A percentile compares a stretch with the other conserved stretches of the same genome.
phyloP scores from a whole-genome alignment of 2,113 vertebrate genomes.

The Mastomys coucha region DNA sequence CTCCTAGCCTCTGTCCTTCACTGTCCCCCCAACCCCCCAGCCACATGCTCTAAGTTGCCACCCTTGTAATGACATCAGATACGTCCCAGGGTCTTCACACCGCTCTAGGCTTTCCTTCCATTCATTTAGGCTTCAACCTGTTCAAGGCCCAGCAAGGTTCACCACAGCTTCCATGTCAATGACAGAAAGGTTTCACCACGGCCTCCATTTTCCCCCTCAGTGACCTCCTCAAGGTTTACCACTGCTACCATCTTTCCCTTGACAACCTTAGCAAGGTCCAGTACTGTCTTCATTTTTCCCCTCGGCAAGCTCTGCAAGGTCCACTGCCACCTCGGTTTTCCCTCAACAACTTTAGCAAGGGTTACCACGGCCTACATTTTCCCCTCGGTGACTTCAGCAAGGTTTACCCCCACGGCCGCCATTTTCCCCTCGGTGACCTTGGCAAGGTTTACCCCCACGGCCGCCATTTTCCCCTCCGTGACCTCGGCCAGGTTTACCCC shows the following conservation, averaged over 20 bases:
- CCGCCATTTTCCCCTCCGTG: no score
- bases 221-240: rapidly evolving
- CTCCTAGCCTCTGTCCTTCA: background rate
- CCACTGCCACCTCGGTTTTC: no score
- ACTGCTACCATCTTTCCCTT: background rate
- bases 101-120: background rate
- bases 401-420: no score
- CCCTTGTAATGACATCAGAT: background rate
- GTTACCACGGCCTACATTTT: background rate
- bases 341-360: no score
- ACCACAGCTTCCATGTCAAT: no score
- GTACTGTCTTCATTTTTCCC: no score
- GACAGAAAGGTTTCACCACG: no score
- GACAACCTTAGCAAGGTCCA: background rate
- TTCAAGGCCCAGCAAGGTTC: no score
- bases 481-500: background rate
- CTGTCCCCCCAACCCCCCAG: background rate
- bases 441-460: no score
- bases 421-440: no score
- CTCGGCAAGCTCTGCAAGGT: background rate
- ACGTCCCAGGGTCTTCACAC: background rate
- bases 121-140: no score
- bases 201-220: background rate
- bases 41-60: background rate
- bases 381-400: rapidly evolving